Evolutionary conservation across 2,113 vertebrate genomes (phyloP).

Genomic region (Megaptera novaeangliae): DNA sequence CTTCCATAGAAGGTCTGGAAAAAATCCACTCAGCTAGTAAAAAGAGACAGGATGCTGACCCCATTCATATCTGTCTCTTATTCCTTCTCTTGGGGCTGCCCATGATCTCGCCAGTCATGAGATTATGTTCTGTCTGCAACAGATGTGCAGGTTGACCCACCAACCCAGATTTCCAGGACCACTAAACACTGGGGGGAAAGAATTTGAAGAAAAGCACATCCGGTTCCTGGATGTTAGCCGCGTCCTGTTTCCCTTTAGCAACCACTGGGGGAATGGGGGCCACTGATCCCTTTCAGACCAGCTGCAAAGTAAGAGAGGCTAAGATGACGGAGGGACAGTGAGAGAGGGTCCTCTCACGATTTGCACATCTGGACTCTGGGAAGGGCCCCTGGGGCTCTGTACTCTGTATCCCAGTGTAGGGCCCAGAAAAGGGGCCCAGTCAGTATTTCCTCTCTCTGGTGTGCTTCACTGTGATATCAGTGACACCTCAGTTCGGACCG

Average conservation of each 20-base stretch:
- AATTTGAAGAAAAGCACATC: neutral
- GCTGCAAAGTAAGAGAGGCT: neutral
- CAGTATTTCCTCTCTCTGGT: neutral
- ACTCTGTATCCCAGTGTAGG: neutral
- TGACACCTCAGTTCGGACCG: neutral
- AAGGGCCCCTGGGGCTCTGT: neutral
- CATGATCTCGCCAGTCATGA: fast-evolving
- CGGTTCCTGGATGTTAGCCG: neutral
- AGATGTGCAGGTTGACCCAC: neutral
- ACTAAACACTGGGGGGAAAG: neutral
- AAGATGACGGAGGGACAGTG: neutral
- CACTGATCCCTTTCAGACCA: neutral
- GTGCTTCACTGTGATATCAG: too few relatives aligned
- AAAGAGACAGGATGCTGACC: neutral
- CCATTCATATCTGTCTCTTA: neutral
- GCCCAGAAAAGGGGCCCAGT: neutral
- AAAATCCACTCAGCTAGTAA: neutral
- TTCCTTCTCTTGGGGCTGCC: neutral
- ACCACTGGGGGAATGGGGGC: neutral
- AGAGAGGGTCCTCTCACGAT: too few relatives aligned
- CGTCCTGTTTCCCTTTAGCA: neutral
- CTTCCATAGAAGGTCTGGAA: neutral
- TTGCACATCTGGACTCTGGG: neutral
- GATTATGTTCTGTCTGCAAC: neutral
- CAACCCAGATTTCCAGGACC: neutral